These are phyloP conservation scores for Craseonycteris thonglongyai DNA, from an alignment of 2,113 vertebrate genomes.

Conservation along the genomic window DNA sequence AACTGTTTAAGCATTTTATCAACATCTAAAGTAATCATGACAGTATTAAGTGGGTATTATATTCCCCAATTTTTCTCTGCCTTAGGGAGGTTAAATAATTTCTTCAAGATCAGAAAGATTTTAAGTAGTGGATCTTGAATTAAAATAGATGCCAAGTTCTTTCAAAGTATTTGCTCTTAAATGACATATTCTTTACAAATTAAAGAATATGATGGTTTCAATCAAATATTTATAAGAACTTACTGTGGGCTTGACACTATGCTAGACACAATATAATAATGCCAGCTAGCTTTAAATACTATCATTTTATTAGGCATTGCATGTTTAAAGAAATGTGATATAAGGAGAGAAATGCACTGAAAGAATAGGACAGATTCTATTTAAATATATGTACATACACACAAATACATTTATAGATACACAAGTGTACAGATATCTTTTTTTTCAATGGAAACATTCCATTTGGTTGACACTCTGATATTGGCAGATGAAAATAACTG, in stretches of 20 bases:
- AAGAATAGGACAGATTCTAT: background rate
- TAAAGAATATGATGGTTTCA: background rate
- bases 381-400: background rate
- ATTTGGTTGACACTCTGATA: constrained; percentile 18
- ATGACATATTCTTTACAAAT: background rate
- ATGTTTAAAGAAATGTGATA: background rate
- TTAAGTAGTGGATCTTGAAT: background rate
- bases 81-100: background rate
- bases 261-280: background rate
- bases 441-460: background rate
- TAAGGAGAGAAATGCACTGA: background rate
- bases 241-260: background rate
- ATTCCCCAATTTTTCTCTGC: background rate
- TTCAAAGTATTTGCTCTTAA: constrained; percentile 7
- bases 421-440: background rate
- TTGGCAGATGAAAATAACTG: background rate
- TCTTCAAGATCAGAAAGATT: background rate
- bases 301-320: background rate
- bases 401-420: background rate
- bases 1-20: background rate
- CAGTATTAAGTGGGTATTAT: background rate
- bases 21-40: background rate
- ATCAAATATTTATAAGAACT: background rate
- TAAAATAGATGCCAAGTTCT: background rate
- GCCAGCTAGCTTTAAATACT: background rate